Evolutionary conservation across 2,888 invertebrate genomes (phyloP).

Genomic region (Sepiola atlantica): DNA sequence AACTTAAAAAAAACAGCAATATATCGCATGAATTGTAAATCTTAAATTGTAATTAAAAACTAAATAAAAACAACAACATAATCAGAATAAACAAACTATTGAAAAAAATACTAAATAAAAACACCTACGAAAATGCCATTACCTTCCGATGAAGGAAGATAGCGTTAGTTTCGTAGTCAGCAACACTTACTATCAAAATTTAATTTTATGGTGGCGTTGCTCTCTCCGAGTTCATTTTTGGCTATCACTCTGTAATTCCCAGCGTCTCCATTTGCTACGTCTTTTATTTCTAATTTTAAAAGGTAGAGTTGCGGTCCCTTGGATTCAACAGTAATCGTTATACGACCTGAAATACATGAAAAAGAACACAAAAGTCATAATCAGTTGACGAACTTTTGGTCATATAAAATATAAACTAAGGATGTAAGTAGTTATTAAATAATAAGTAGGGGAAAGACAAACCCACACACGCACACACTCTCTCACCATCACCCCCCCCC

Average conservation of each 20-base stretch:
- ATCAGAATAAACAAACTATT: not conserved
- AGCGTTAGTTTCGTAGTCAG: not conserved
- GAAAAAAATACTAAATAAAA: not conserved
- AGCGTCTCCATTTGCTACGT: slow-evolving; percentile 84
- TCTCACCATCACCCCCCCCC: too few species aligned
- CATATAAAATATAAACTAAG: too few species aligned
- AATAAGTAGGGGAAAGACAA: too few species aligned
- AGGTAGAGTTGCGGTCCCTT: slow-evolving; percentile 83
- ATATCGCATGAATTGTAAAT: not conserved
- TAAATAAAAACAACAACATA: not conserved
- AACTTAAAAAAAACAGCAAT: not conserved
- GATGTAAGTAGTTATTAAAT: too few species aligned
- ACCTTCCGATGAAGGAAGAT: not conserved
- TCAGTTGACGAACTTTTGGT: not conserved
- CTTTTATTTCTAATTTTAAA: slow-evolving; percentile 87
- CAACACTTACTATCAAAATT: slow-evolving; percentile 84
- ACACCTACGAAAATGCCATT: not conserved
- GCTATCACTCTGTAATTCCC: slow-evolving; percentile 96
- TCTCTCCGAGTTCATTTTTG: slow-evolving; percentile 93
- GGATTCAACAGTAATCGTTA: slow-evolving; percentile 75
- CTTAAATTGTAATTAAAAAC: not conserved
- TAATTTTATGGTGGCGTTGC: slow-evolving; percentile 94
- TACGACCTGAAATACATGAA: slow-evolving; percentile 65
- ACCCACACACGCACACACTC: too few species aligned
- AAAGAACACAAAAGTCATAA: not conserved